Base-by-base conservation (phyloP, 2,888 invertebrate species). In the Orthonychiurus folsomi region DNA sequence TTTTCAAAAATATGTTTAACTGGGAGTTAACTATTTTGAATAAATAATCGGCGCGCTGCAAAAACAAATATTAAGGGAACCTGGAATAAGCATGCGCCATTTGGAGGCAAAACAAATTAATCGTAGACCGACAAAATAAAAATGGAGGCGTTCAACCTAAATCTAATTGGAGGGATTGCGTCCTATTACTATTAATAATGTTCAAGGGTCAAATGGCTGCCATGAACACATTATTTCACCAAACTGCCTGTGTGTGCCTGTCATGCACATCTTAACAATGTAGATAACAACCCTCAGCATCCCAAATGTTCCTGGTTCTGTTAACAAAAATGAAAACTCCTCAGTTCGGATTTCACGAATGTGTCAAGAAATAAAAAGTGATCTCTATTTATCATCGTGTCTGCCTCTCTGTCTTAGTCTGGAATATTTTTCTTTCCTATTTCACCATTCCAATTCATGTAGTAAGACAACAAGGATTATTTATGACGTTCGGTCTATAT, bases 111-210 rank as follows among this genome's bases (percentile, higher is more conserved):
- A 15, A 37, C 37, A 37, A 37, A 37, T 37, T 37, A 15, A 5
- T 9, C 37, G n/a, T 15, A 37, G 15, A 9, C 37, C 37, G 37
- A 9, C 37, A 5, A 37, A 37, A 37, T 15, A 37, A 9, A 37
- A 37, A 15, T 9, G 9, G 37, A 37, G 15, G 37, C 5, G 15
- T 5, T 5, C 9, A 37, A 37, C 9, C 47, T 47, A 18, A 18
- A 37, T 26, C 20, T 28, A 28, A 57, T 57, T 57, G 27, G 58
- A 20, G 18, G 25, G 37, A 18, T 28, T 18, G 27, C 28, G 37
- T 37, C 25, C 20, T 47, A 57, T 57, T 23, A 57, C 21, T 57
- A 27, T 57, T 27, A 26, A 20, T 57, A 57, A 57, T 18, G 24
- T 52, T n/a, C 37, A 57, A 21, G 37, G 37, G 15, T n/a, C n/a